Base-by-base conservation (phyloP, 2,888 invertebrate genomes). In the Eristalis intricaria region DNA sequence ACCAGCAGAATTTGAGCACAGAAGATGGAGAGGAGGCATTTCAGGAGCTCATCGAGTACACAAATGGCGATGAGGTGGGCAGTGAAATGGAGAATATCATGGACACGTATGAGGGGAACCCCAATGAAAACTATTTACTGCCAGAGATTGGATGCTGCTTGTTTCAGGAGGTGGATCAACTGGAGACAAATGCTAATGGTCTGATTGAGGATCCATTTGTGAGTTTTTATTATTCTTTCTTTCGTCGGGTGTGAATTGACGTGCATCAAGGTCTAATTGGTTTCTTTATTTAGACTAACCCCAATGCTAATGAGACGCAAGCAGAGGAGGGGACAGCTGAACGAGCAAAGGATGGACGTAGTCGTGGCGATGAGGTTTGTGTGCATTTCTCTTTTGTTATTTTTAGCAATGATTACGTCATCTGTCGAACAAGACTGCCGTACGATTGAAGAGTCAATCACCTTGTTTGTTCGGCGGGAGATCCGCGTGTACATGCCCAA, bases 31-130 rank as follows among this genome's bases (percentile, higher is more conserved):
- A 40, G 4, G 82, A 82, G 22, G 76, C 70, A 23, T 82, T 82
- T 43, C 70, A 76, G 26, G 82, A 82, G 22, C 76, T 82, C 13
- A 82, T 82, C 43, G 82, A 82, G 29, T 82, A 82, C 23, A 82
- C 76, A 22, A 76, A 71, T 43, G 15, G 43, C 13, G 76, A 82
- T 13, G 82, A 76, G 63, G 69, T 63, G 4, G 56, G n/a, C 23
- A 64, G 58, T 69, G 69, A 74, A 29, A 81, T 81, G 15, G 76
- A 75, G 29, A 71, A 61, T 65, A 60, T 71, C 1, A 70, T 75
- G 40, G 76, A 71, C 2, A 66, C 29, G 13, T 64, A 22, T 13
- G 75, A 69, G 4, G 19, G 50, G 4, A 35, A 40, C 35, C 23
- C 58, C 4, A 38, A 19, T 19, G 81, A 75, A 15, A 71, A 22